Evolutionary conservation across 2,888 invertebrate genomes (phyloP), one percentile per base, ranked within the genome.

Genomic region (Cataglyphis rosenhaueri): DNA sequence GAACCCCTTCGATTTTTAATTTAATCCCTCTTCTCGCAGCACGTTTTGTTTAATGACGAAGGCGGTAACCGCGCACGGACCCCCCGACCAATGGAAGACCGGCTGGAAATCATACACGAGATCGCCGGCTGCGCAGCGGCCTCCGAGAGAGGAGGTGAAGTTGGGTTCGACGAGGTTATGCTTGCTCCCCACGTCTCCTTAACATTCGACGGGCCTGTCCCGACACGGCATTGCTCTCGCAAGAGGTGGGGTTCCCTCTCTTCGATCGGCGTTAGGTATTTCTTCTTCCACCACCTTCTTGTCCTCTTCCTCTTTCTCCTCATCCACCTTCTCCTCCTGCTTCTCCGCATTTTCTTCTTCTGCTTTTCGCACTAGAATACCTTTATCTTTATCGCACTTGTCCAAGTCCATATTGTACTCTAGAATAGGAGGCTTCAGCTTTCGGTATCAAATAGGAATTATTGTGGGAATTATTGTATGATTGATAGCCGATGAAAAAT

Each of bases 201-300:
- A 93, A 93, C 93, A 93, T 93, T 93, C 92, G 93, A 93, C 93
- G 92, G 91, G 92, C 93, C 92, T 92, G 93, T 93, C 93, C 92
- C 91, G 90, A 87, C 91, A 87, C 91, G 90, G 90, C 91, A 89
- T 89, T 89, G 90, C 86, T 89, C 86, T 90, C 86, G 84, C 86
- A 86, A 89, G 90, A 90, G 92, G 91, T 89, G 92, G 92, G 91
- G 87, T 88, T 88, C 90, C 87, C 88, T 89, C 89, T 89, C 92
- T 92, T 92, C 92, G 91, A 92, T 91, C 91, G 87, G 85, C 84
- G 90, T 90, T 87, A 86, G 85, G 89, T 84, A 89, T 88, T 90
- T 91, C 91, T 86, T 87, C 87, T 87, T 83, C 82, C 57, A 57
- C 81, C 29, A 81, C 64, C 32, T 57, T 65, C 29, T 82, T 71